Percentiles rank a stretch among this genome's conserved stretches.
These are phyloP conservation scores for Lophotis ruficrista DNA, from an alignment of 2,113 vertebrate genomes.

Conservation along the genomic window DNA sequence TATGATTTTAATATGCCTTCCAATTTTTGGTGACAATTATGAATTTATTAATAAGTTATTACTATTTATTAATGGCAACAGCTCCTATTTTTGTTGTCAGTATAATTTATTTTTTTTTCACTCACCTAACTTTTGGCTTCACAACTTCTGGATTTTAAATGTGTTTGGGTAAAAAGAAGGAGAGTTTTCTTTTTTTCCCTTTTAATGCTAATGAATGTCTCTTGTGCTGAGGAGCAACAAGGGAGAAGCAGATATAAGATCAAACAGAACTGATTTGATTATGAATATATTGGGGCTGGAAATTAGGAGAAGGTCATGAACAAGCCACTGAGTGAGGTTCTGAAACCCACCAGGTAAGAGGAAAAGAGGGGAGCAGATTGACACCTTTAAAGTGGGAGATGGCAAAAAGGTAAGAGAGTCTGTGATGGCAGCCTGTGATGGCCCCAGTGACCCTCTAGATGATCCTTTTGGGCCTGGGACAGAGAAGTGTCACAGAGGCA, in stretches of 20 bases:
- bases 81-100: not conserved
- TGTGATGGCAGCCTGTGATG: not conserved
- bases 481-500: not conserved
- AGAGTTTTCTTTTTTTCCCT: not conserved
- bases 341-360: not conserved
- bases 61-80: not conserved
- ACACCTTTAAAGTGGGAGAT: not conserved
- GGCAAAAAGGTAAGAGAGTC: not conserved
- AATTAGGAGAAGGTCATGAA: not conserved
- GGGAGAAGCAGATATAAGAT: not conserved
- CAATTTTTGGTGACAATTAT: not conserved
- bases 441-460: fast-evolving
- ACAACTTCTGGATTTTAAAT: not conserved
- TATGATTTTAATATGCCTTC: not conserved
- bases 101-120: not conserved
- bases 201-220: not conserved
- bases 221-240: not conserved
- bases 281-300: not conserved
- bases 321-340: not conserved
- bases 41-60: not conserved
- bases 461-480: not conserved
- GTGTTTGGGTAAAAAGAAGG: not conserved
- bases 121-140: not conserved
- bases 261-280: not conserved
- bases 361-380: not conserved